Base-by-base conservation (phyloP, 2,113 vertebrate genomes). In the Podarcis cretensis region DNA sequence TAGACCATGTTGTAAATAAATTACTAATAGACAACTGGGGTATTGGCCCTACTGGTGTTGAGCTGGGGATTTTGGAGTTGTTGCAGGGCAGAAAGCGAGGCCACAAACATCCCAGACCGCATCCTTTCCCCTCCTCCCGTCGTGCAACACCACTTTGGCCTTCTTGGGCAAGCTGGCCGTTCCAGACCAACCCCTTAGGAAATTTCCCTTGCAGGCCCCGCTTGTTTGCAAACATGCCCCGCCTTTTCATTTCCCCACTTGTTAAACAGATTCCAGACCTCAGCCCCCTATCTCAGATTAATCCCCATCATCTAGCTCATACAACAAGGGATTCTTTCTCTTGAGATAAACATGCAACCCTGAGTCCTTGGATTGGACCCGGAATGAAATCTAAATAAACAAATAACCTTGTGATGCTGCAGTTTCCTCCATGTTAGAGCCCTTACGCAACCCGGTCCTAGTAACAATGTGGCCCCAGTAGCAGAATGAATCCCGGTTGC, bases 251-350 rank as follows among this genome's bases (percentile, higher is more conserved):
- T 78, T 32, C 65, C 57, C 10, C 5, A 35, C 14, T 78, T 68
- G 40, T 78, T 54, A 88, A 89, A 54, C 63, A 35, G 32, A 89
- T 83, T 27, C 81, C 75, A 48, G 74, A 78, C 7, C 63, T 84
- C 54, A 89, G 81, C 74, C 40, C 69, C 71, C n/a, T 84, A 69
- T 89, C 73, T 69, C 71, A 37, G 35, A 77, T 54, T 76, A 76
- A 83, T n/a, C 43, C 43, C 32, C 21, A 23, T 83, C 10, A 54
- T 37, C 37, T 76, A 75, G 54, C 25, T 57, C 65, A 54, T 76
- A 30, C 43, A 77, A 84, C 40, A 68, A 77, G 65, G 63, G 57
- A 78, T 84, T 78, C 81, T 63, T 88, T 68, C 59, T 68, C 23
- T 32, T 54, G n/a, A 84, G 87, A 89, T 89, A 84, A 89, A 74